phyloP scores from a whole-genome alignment of 1,140 invertebrate species.

The Procambarus clarkii region DNA sequence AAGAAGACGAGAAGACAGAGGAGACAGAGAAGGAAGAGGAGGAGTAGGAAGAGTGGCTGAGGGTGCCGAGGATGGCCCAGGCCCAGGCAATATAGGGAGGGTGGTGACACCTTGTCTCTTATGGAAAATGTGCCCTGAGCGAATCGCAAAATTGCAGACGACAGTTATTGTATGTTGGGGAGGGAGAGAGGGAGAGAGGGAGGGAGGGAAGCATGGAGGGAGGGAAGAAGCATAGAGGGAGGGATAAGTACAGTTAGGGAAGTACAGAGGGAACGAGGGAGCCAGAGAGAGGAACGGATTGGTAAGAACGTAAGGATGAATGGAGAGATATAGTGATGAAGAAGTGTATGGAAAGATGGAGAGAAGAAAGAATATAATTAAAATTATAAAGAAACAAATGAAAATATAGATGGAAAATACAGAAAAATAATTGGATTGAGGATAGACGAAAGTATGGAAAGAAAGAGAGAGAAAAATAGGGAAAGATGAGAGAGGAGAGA shows the following conservation, averaged over 20 bases:
- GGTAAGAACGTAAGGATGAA: too few species aligned
- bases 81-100: not conserved
- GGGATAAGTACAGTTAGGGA: not conserved
- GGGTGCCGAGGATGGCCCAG: not conserved
- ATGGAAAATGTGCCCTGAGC: not conserved
- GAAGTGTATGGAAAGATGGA: too few species aligned
- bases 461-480: too few species aligned
- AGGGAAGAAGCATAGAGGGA: not conserved
- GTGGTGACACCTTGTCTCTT: not conserved
- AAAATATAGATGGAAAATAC: too few species aligned
- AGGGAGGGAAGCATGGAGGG: not conserved
- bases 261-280: not conserved
- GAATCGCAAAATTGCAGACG: slow-evolving; percentile 1
- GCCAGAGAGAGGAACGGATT: too few species aligned
- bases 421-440: too few species aligned
- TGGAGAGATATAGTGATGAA: too few species aligned
- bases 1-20: not conserved
- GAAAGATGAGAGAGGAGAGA: too few species aligned
- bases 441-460: too few species aligned
- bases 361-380: too few species aligned
- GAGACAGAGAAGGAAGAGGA: not conserved
- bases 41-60: not conserved
- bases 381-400: too few species aligned
- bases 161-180: not conserved
- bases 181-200: not conserved